phyloP scores from a whole-genome alignment of 2,888 invertebrate genomes.

The Acanthopleura granulata region DNA sequence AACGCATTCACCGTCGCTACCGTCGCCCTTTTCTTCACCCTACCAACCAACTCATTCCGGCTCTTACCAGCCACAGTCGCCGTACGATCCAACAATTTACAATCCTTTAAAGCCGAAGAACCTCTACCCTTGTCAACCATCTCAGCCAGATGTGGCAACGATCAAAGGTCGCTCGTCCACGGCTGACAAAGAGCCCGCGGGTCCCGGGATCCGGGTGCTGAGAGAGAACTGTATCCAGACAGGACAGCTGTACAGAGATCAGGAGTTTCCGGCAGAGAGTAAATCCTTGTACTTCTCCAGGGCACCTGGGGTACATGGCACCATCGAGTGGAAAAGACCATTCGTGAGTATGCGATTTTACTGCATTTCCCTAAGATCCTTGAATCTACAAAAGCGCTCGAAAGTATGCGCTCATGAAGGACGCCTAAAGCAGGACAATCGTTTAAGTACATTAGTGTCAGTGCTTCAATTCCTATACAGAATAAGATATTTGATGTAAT shows the following conservation, averaged over 20 bases:
- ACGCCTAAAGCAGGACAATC: no score
- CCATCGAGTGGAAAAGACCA: slow-evolving; percentile 14
- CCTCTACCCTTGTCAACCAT: no score
- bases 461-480: no score
- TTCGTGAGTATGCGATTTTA: background rate
- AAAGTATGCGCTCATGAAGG: no score
- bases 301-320: background rate
- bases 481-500: no score
- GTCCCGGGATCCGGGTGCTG: background rate
- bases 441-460: no score
- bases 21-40: background rate
- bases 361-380: background rate
- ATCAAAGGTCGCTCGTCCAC: slow-evolving; percentile 3
- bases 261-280: background rate
- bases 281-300: background rate
- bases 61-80: no score
- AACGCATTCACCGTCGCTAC: background rate
- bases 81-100: no score
- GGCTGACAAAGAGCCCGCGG: background rate
- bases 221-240: background rate
- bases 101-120: no score
- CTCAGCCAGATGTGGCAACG: background rate
- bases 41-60: background rate
- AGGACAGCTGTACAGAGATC: background rate
- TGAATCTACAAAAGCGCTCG: no score